Percentiles rank a stretch among this genome's conserved stretches.
phyloP scores from a whole-genome alignment of 2,888 invertebrate genomes.

The Pardosa pseudoannulata region DNA sequence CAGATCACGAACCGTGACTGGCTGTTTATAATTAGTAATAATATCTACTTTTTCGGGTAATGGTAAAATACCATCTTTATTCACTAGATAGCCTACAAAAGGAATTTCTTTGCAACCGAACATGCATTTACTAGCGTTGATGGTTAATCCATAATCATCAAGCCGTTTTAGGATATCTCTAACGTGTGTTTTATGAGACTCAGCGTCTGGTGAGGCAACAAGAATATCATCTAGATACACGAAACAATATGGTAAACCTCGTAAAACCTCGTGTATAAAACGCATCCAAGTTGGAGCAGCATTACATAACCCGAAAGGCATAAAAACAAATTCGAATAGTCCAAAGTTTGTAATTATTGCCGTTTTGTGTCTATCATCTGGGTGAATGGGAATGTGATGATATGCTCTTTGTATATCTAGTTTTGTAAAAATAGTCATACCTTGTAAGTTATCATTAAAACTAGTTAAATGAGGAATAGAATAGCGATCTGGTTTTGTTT shows the following conservation, averaged over 20 bases:
- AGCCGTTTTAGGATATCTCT: background rate
- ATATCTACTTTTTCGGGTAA: too few species aligned
- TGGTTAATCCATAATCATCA: background rate
- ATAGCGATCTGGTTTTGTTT: too few species aligned
- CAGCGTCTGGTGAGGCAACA: background rate
- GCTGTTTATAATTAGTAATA: too few species aligned
- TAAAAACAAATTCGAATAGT: background rate
- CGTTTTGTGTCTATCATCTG: background rate
- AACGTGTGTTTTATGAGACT: background rate
- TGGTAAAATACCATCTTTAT: too few species aligned
- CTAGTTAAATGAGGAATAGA: too few species aligned
- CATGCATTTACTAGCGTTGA: background rate
- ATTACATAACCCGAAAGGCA: background rate
- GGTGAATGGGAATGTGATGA: background rate
- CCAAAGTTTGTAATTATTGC: background rate
- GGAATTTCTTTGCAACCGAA: background rate
- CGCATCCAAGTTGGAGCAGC: background rate
- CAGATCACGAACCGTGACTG: too few species aligned
- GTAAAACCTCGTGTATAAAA: background rate
- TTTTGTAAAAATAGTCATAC: background rate
- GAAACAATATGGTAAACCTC: background rate
- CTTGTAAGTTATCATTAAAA: background rate
- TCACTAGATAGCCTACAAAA: background rate
- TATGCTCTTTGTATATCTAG: background rate
- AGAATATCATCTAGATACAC: background rate